Conservation (phyloP, 2,113 vertebrate species). For the Chlorodrepanis virens region DNA sequence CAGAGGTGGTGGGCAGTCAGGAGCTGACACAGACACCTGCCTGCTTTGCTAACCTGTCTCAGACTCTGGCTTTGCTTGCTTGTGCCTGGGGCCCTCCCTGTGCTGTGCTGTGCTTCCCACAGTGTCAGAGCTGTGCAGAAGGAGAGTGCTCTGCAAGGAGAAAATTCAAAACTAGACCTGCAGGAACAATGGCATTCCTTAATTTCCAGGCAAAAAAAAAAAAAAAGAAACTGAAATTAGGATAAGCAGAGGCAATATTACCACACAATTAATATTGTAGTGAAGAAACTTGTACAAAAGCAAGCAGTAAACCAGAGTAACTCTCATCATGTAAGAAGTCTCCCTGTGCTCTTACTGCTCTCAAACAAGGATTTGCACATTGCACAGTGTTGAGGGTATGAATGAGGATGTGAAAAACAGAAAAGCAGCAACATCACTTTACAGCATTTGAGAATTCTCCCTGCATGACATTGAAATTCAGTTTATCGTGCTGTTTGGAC, state of each 20-base stretch:
- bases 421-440: not conserved
- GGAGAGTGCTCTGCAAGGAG: not conserved
- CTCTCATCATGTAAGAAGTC: not conserved
- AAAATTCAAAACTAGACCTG: not conserved
- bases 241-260: not conserved
- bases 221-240: not conserved
- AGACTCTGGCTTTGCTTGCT: constrained; percentile 48
- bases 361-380: not conserved
- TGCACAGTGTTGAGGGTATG: not conserved
- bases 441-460: not conserved
- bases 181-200: not conserved
- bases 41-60: constrained; percentile 45
- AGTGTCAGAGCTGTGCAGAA: not conserved
- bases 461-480: not conserved
- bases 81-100: not conserved
- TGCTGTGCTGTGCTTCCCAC: not conserved
- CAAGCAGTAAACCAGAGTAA: not conserved
- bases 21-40: not conserved
- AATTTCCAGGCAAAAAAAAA: not conserved
- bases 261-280: not conserved
- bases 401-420: not conserved
- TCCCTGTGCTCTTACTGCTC: not conserved
- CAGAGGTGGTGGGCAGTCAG: not conserved
- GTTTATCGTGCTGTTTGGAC: not conserved
- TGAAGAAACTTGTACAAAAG: not conserved